Evolutionary conservation across 2,888 invertebrate genomes (phyloP).

Genomic region (Apotomis capreana): DNA sequence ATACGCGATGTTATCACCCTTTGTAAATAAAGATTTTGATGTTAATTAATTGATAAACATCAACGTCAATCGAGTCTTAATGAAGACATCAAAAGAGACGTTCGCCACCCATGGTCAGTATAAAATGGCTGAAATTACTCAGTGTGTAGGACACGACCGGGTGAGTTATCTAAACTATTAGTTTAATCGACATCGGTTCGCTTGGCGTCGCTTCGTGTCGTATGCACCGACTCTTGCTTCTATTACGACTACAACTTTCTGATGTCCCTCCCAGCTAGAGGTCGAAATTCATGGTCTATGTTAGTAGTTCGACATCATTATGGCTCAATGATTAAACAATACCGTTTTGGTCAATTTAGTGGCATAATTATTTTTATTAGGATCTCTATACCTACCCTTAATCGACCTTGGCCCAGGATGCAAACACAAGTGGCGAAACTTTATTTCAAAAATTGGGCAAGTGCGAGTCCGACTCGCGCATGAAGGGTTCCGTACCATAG

Average conservation of each 20-base stretch:
- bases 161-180: conserved; percentile 74
- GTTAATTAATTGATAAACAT: conserved; percentile 48
- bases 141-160: conserved; percentile 58
- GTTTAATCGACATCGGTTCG: conserved; percentile 66
- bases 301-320: background rate
- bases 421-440: too few relatives aligned
- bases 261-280: background rate
- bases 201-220: conserved; percentile 51
- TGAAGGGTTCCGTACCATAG: too few relatives aligned
- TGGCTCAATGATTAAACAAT: background rate
- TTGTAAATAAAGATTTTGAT: conserved; percentile 34
- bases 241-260: conserved; percentile 54
- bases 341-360: background rate
- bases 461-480: too few relatives aligned
- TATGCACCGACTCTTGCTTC: conserved; percentile 59
- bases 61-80: conserved; percentile 53
- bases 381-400: too few relatives aligned
- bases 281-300: background rate
- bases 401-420: too few relatives aligned
- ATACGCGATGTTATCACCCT: conserved; percentile 38
- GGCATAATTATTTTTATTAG: too few relatives aligned
- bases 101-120: conserved; percentile 68
- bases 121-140: conserved; percentile 76
- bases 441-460: too few relatives aligned
- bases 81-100: conserved; percentile 61